Evolutionary conservation across 2,113 vertebrate species (phyloP).

Genomic region (Centrocercus urophasianus): DNA sequence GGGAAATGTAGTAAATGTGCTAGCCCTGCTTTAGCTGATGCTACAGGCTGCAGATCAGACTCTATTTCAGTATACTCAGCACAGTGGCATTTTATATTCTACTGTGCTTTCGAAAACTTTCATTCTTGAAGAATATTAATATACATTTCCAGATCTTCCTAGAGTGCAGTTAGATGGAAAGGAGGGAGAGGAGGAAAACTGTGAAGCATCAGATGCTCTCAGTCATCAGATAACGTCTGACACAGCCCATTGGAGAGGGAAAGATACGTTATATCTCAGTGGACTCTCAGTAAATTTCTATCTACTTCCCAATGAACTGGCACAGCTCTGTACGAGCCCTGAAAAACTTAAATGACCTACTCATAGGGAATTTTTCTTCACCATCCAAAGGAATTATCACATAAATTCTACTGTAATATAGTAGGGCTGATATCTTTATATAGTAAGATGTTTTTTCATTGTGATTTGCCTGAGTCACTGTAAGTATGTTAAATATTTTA

Average conservation of each 20-base stretch:
- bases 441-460: neutral
- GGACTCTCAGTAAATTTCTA: neutral
- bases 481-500: neutral
- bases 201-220: neutral
- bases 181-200: neutral
- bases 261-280: neutral
- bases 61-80: neutral
- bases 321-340: neutral
- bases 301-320: neutral
- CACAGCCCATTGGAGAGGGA: neutral
- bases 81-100: neutral
- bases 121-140: neutral
- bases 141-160: neutral
- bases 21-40: neutral
- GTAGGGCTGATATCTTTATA: accelerated
- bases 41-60: accelerated
- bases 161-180: accelerated
- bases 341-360: accelerated
- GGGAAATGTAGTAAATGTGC: accelerated
- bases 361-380: neutral
- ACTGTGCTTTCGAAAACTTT: neutral
- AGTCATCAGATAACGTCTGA: accelerated
- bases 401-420: neutral
- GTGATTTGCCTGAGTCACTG: neutral
- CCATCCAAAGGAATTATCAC: neutral